These are phyloP conservation scores for Alentia gelatinosa DNA, from an alignment of 2,888 invertebrate species.

Conservation along the genomic window DNA sequence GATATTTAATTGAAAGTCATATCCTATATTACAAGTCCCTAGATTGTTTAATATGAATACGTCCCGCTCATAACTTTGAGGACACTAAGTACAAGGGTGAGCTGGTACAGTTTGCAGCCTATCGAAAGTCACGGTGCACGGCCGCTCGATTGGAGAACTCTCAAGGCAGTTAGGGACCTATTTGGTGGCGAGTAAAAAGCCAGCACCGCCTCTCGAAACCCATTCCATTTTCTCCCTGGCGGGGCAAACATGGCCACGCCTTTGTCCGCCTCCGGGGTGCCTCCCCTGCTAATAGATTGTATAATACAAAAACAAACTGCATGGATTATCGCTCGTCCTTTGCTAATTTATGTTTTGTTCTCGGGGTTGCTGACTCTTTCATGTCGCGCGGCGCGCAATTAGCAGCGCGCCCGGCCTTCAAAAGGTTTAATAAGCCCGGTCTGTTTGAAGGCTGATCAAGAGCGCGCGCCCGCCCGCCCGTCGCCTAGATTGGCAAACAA, in stretches of 20 bases:
- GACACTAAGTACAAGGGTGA: no score
- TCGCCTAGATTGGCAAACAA: constrained; percentile 36
- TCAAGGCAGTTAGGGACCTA: constrained; percentile 20
- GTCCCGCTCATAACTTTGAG: no score
- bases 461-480: background rate
- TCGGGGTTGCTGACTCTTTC: constrained; percentile 41
- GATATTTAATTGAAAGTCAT: no score
- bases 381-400: constrained; percentile 41
- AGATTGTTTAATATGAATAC: no score
- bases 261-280: constrained; percentile 19
- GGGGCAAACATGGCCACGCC: constrained; percentile 13
- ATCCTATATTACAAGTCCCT: no score
- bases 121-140: no score
- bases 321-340: constrained; percentile 38
- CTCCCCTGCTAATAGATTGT: constrained; percentile 44
- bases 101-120: no score
- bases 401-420: background rate
- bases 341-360: constrained; percentile 50
- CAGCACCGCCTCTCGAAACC: background rate
- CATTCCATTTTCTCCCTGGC: constrained; percentile 43
- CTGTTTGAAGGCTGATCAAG: constrained; percentile 43
- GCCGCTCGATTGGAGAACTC: no score
- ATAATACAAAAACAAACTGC: constrained; percentile 47
- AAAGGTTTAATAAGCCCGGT: constrained; percentile 48
- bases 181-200: background rate